Conservation (phyloP, 2,888 invertebrate species). For the Apeira syringaria region DNA sequence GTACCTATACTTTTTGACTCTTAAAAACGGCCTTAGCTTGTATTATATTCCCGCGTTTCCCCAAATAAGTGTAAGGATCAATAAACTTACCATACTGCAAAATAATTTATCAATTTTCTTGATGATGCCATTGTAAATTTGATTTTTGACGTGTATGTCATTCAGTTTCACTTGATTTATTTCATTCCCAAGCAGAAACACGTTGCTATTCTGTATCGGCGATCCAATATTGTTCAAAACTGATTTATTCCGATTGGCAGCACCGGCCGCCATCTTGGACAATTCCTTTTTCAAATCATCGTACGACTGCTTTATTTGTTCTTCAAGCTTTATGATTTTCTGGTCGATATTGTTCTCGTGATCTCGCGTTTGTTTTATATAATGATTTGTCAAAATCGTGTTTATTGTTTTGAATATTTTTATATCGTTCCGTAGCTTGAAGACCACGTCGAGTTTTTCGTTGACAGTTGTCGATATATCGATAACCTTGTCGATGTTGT, state of each 20-base stretch:
- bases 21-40: no score
- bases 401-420: slow-evolving; percentile 76
- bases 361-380: slow-evolving; percentile 67
- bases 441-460: slow-evolving; percentile 72
- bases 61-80: no score
- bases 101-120: slow-evolving; percentile 73
- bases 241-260: slow-evolving; percentile 50
- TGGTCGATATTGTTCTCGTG: slow-evolving; percentile 62
- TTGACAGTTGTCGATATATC: slow-evolving; percentile 63
- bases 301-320: slow-evolving; percentile 61
- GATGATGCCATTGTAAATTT: slow-evolving; percentile 72
- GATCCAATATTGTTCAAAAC: slow-evolving; percentile 44
- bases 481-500: slow-evolving; percentile 56
- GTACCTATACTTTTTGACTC: no score
- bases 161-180: slow-evolving; percentile 61
- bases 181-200: slow-evolving; percentile 63
- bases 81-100: slow-evolving; percentile 71
- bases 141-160: slow-evolving; percentile 58
- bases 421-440: slow-evolving; percentile 72
- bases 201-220: slow-evolving; percentile 63
- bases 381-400: slow-evolving; percentile 73
- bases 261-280: slow-evolving; percentile 48
- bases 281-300: slow-evolving; percentile 60
- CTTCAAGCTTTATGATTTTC: slow-evolving; percentile 65
- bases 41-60: no score